Base-by-base conservation (phyloP, 1,140 invertebrate genomes). In the Pseudomyrmex dendroicus region DNA sequence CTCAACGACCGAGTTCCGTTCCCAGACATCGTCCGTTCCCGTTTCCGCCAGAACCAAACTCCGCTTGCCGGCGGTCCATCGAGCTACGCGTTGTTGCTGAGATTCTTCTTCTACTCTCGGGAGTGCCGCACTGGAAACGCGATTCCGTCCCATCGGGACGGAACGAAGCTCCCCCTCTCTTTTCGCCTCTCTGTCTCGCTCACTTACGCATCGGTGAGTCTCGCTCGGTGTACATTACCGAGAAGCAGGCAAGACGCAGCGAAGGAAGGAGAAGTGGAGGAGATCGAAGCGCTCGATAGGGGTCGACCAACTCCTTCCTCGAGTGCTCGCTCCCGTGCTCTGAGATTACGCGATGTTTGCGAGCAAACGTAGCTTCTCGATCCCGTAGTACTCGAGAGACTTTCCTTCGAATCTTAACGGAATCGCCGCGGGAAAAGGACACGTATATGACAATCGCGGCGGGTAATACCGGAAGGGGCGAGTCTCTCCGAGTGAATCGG, bases 131-230 rank as follows among this genome's bases (percentile, higher is more conserved):
- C 48, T 73, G 46, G 67, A 77, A 80, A 84, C 54, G 64, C 63
- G 73, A 72, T 67, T 73, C 85, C 68, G 63, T 84, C 82, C 86
- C 85, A 87, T 87, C 57, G 73, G 83, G 68, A 62, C 85, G 25
- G 74, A 52, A 74, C 85, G 25, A 70, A 52, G 72, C 82, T 87
- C 84, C 70, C 85, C 63, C 70, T 66, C 52, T 64, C n/a, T 73
- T 22, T 17, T 66, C 35, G 35, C 35, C 35, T 35, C 35, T 35
- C 68, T 74, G 68, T 78, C 66, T 87, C 82, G 84, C 85, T 54
- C 62, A 35, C 68, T 68, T 20, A 87, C 82, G 85, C 86, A 87
- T 84, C 73, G 80, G 73, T 62, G 85, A 44, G 44, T 62, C 48
- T 80, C 46, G 54, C 44, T 80, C 54, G 54, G 22, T 20, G 20